Evolutionary conservation across 2,797 vertebrate species (phyloP), one percentile per base, ranked within the genome.

Genomic region (Iguana delicatissima): DNA sequence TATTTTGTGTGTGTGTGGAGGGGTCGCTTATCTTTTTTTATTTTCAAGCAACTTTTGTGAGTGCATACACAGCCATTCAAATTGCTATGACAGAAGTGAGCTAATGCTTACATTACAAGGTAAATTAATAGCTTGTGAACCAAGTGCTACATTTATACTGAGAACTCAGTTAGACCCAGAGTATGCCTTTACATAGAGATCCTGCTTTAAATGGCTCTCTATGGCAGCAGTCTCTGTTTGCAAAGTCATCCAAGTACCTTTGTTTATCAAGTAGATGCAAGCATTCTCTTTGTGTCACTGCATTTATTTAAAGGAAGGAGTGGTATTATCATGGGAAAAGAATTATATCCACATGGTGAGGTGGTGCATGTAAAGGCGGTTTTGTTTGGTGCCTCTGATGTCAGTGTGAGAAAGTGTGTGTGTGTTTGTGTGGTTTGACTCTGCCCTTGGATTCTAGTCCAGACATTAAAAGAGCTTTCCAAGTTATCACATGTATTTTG

Each of bases 81-180:
- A 85, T 0, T 0, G 91, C 77, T 92, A 50, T 67, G 79, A 90
- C 35, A 92, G 87, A 94, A 93, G 74, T 13, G 91, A 90, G 38
- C 7, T 32, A 93, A 46, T 55, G 85, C 91, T 91, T 93, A 72
- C 64, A 86, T 93, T 95, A 77, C 20, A 86, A 79, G 38, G 38
- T 22, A 42, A 76, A 76, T 38, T 38, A 46, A 79, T 46, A 79
- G 26, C 22, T 4, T 88, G 55, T 18, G 84, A 3, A 46, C 18
- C 52, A 18, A 89, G 29, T 59, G 55, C 38, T 29, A 88, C 79
- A 87, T 88, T 29, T 84, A 57, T 38, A 83, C 20, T 52, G 64
- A 38, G 9, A 64, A 20, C 76, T 89, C 88, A 77, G 18, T 91
- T 64, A 86, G 35, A 46, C 18, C 67, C 62, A 85, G 32, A 35